These are phyloP conservation scores for Eulithis prunata DNA, from an alignment of 2,888 invertebrate genomes.

Conservation along the genomic window DNA sequence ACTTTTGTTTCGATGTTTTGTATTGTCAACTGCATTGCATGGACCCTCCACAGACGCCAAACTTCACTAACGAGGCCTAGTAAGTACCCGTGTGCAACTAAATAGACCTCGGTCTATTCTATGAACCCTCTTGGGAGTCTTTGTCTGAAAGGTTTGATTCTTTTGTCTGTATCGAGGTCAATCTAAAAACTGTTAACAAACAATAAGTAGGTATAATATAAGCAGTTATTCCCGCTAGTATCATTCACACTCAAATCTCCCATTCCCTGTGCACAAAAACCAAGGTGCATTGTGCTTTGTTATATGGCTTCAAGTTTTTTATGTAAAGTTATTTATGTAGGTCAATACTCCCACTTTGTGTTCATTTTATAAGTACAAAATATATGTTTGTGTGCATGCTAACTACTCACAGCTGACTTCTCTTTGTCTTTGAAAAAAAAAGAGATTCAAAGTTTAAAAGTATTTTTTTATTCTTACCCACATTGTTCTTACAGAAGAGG, in stretches of 20 bases:
- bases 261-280: neutral
- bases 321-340: constrained; percentile 17
- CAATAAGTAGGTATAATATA: neutral
- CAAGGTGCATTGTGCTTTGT: neutral
- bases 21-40: constrained; percentile 96
- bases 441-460: neutral
- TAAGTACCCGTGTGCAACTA: constrained; percentile 83
- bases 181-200: constrained; percentile 28
- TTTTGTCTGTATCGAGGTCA: constrained; percentile 63
- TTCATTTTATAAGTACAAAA: constrained; percentile 42
- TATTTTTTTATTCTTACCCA: neutral
- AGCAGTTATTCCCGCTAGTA: too few species aligned
- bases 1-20: constrained; percentile 99
- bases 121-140: constrained; percentile 41
- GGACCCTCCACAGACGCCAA: constrained; percentile 95
- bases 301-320: neutral
- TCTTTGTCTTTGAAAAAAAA: neutral
- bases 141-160: constrained; percentile 52
- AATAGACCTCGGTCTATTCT: constrained; percentile 18
- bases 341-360: constrained; percentile 45
- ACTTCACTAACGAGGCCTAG: constrained; percentile 98
- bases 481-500: neutral
- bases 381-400: constrained; percentile 34
- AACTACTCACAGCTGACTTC: neutral
- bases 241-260: neutral